Evolutionary conservation across 2,797 vertebrate species (phyloP).

Genomic region (Simalia tracyae): DNA sequence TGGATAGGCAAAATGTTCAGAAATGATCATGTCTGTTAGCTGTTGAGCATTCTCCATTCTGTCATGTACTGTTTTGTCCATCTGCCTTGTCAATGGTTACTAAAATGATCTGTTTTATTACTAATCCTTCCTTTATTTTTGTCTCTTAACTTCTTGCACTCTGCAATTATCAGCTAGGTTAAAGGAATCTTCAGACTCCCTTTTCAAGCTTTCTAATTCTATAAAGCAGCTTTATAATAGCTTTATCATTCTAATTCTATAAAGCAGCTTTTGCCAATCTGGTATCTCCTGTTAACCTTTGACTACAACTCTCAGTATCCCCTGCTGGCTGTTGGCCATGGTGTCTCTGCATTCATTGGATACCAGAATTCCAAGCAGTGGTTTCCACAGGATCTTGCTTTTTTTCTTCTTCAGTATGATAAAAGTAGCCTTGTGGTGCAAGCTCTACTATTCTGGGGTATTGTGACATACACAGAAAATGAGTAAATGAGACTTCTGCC

Average conservation of each 20-base stretch:
- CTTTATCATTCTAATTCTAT: background rate
- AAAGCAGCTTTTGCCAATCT: background rate
- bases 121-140: constrained; percentile 36
- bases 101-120: constrained; percentile 39
- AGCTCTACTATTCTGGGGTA: background rate
- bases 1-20: constrained; percentile 28
- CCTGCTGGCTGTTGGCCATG: background rate
- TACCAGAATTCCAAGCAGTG: background rate
- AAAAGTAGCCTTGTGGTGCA: background rate
- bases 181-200: constrained; percentile 37
- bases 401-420: background rate
- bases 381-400: background rate
- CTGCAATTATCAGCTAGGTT: constrained; percentile 46
- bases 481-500: background rate
- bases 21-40: constrained; percentile 47
- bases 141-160: constrained; percentile 43
- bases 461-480: background rate
- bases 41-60: constrained; percentile 56
- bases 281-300: background rate
- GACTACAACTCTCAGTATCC: background rate
- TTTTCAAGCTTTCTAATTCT: background rate
- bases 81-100: constrained; percentile 47
- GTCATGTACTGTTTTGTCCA: constrained; percentile 40
- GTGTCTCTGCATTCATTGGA: background rate
- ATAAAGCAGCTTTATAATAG: background rate